Base-by-base conservation (phyloP, 2,113 vertebrate genomes). In the Turnix velox region DNA sequence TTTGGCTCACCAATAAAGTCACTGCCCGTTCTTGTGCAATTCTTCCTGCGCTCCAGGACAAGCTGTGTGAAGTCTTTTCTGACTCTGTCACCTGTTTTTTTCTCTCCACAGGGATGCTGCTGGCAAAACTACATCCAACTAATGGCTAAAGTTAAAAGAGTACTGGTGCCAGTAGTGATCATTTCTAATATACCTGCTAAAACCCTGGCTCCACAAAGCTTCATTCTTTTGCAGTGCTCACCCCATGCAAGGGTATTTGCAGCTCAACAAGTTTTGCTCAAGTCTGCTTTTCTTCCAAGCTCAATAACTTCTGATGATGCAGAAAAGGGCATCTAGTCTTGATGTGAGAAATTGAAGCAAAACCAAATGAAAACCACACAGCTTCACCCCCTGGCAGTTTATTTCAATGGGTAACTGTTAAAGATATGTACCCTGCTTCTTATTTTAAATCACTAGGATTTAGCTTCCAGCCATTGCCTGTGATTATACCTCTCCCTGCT, bases 361-460 rank as follows among this genome's bases (percentile, higher is more conserved):
- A 80, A 24, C 25, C 58, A 69, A 54, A 4, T 18, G 14, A 18
- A 12, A 73, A 18, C 0, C 0, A 0, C 30, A 7, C 20, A 10
- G 8, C 14, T 49, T 72, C 18, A 30, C 19, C 25, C 68, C 12
- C 18, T 12, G 9, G 84, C 62, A 37, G 69, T 28, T 72, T 33
- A 13, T 65, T 82, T 48, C 73, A 58, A 14, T 27, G 42, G 33
- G 35, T 61, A 54, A 39, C 69, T 81, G 68, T 84, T 74, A 25
- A 63, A 87, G 82, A 68, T 14, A 8, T 12, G 31, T 46, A 10
- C 25, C 52, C 57, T 72, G 40, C 57, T 58, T 73, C 45, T 73
- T 15, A 4, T 81, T 87, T 78, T 52, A 79, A 30, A 3, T 78
- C 51, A 73, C 46, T 74, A 73, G 80, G 73, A 57, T 88, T 91